phyloP scores from a whole-genome alignment of 2,797 vertebrate genomes.

The Ciconia nigra region DNA sequence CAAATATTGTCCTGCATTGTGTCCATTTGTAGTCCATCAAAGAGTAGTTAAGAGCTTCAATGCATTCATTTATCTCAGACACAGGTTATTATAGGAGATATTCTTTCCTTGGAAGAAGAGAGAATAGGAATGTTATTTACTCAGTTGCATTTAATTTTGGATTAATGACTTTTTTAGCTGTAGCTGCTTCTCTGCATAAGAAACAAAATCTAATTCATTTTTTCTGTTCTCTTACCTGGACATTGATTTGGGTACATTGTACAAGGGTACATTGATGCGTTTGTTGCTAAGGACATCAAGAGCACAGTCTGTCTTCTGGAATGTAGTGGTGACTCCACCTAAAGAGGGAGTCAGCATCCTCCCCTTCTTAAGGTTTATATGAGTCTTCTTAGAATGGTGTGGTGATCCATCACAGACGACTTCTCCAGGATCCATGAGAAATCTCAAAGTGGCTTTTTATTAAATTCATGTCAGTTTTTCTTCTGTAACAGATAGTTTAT shows the following conservation, averaged over 20 bases:
- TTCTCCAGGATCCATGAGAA: background rate
- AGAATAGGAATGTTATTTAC: slow-evolving; percentile 55
- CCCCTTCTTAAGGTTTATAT: background rate
- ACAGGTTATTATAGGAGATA: slow-evolving; percentile 58
- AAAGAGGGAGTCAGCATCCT: background rate
- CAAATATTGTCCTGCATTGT: slow-evolving; percentile 73
- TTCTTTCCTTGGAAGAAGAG: slow-evolving; percentile 56
- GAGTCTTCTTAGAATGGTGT: background rate
- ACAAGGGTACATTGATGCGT: background rate
- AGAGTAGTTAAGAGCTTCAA: slow-evolving; percentile 71
- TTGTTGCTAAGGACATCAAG: background rate
- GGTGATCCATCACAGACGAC: background rate
- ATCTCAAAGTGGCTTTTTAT: background rate
- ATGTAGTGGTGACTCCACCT: background rate
- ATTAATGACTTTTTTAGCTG: slow-evolving; percentile 56
- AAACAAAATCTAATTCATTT: slow-evolving; percentile 50
- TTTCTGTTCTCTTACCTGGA: background rate
- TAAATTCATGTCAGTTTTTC: background rate
- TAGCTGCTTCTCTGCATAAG: slow-evolving; percentile 50
- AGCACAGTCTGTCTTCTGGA: background rate
- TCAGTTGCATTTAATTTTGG: slow-evolving; percentile 65
- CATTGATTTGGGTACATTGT: background rate
- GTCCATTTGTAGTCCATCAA: slow-evolving; percentile 76
- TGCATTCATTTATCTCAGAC: slow-evolving; percentile 73
- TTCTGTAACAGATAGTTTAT: background rate